Base-by-base conservation (phyloP, 2,888 invertebrate genomes). In the Nomada ferruginata region DNA sequence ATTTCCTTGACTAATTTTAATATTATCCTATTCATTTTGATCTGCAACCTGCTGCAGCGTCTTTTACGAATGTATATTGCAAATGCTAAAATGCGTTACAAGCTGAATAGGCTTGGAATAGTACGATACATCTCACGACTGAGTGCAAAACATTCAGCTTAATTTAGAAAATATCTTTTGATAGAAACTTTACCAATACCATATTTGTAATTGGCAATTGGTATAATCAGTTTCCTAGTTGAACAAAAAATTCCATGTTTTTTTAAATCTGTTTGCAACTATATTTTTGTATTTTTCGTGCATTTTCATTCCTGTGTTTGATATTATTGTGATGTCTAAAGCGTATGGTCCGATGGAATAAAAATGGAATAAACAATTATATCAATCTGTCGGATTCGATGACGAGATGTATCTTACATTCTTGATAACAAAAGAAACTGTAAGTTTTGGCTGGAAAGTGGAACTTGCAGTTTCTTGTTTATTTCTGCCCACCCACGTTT, bases 1-100 rank as follows among this genome's bases (percentile, higher is more conserved):
- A 60, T 57, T 86, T 61, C 77, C 77, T 69, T 79, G 42, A 61
- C 85, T 86, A 88, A 83, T 64, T 81, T 64, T 72, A 82, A 47
- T 57, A 9, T 74, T 82, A 82, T 29, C 26, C 55, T 85, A 79
- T 65, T 42, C 50, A 53, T 79, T 47, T 71, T 59, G 65, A 82
- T 72, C 60, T 65, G 70, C 84, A 79, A 83, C 79, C 78, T 81
- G 79, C 78, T 79, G 72, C 70, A 73, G 69, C 29, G 15, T 63
- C 72, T 52, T 61, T 78, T 76, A 69, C 50, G 71, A 60, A 76
- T 76, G 76, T 36, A 69, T 61, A 81, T 79, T 83, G 64, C 80
- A 77, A 73, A 81, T 78, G 77, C 75, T 81, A 78, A 64, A 83
- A 75, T 44, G 29, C 65, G 26, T 77, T 74, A 76, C 15, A 44